Evolutionary conservation across 2,113 vertebrate species (phyloP).

Genomic region (Thunnus thynnus): DNA sequence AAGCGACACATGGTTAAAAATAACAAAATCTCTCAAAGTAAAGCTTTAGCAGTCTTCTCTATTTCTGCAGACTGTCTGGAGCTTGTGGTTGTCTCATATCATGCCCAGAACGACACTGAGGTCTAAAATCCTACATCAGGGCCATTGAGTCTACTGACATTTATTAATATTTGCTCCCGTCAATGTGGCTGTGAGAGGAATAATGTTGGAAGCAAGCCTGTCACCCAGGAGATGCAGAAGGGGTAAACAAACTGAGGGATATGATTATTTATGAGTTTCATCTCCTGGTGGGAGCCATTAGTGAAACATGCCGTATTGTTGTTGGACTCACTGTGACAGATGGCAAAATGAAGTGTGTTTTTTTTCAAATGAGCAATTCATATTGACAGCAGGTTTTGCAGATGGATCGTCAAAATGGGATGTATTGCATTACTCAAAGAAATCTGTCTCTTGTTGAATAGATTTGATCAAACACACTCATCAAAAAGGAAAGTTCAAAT

Average conservation of each 20-base stretch:
- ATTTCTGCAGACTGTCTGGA: slow-evolving; percentile 20
- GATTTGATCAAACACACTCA: not conserved
- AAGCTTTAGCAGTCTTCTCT: not conserved
- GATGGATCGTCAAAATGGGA: slow-evolving; percentile 11
- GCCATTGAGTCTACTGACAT: slow-evolving; percentile 16
- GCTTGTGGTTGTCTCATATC: not conserved
- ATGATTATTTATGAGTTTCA: slow-evolving; percentile 60
- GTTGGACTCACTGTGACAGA: slow-evolving; percentile 43
- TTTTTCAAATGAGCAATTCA: slow-evolving; percentile 13
- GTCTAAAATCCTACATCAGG: slow-evolving; percentile 23
- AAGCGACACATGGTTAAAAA: slow-evolving; percentile 5
- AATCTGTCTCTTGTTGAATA: not conserved
- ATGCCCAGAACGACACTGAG: slow-evolving; percentile 1
- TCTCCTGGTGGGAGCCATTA: slow-evolving; percentile 53
- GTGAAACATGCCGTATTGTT: slow-evolving; percentile 49
- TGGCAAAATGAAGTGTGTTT: slow-evolving; percentile 17
- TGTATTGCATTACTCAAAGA: slow-evolving; percentile 5
- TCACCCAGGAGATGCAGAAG: slow-evolving; percentile 42
- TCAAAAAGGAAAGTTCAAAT: not conserved
- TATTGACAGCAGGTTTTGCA: slow-evolving; percentile 24
- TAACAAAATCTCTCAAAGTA: slow-evolving; percentile 2
- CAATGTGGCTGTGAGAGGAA: slow-evolving; percentile 28
- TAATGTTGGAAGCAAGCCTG: slow-evolving; percentile 7
- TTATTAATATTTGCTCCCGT: slow-evolving; percentile 35
- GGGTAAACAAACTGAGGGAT: slow-evolving; percentile 48